Evolutionary conservation across 2,888 invertebrate genomes (phyloP).

Genomic region (Celastrina argiolus): DNA sequence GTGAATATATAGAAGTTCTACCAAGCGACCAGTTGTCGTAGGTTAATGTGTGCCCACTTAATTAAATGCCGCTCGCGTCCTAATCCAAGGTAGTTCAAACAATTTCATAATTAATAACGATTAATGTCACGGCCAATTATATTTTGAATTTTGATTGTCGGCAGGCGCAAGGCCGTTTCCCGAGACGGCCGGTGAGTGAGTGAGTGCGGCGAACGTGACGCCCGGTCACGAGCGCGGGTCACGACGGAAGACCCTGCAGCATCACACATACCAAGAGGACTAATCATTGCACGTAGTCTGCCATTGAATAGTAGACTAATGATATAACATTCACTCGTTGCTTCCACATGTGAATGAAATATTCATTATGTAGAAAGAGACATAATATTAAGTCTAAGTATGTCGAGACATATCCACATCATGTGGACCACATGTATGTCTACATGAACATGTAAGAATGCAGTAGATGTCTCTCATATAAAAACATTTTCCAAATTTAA

Average conservation of each 20-base stretch:
- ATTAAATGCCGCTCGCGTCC: neutral
- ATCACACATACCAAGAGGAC: neutral
- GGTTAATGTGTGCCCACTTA: neutral
- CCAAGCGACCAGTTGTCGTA: neutral
- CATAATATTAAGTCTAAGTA: no score
- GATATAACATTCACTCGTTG: no score
- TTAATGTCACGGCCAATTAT: constrained; percentile 14
- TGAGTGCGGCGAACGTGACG: neutral
- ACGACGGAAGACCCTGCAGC: neutral
- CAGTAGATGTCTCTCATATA: no score
- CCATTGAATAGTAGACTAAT: no score
- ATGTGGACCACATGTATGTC: no score
- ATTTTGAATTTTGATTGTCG: neutral
- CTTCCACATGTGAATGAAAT: no score
- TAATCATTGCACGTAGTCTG: neutral
- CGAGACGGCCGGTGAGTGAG: no score
- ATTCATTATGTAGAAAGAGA: no score
- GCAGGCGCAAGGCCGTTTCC: neutral
- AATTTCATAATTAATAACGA: constrained; percentile 9
- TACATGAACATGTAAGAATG: no score
- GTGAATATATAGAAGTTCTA: neutral
- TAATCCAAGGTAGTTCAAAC: neutral
- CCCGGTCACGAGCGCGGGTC: constrained; percentile 3
- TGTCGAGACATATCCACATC: no score
- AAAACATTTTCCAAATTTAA: no score